phyloP scores from a whole-genome alignment of 2,888 invertebrate genomes.

The Ferdinandea cuprea region DNA sequence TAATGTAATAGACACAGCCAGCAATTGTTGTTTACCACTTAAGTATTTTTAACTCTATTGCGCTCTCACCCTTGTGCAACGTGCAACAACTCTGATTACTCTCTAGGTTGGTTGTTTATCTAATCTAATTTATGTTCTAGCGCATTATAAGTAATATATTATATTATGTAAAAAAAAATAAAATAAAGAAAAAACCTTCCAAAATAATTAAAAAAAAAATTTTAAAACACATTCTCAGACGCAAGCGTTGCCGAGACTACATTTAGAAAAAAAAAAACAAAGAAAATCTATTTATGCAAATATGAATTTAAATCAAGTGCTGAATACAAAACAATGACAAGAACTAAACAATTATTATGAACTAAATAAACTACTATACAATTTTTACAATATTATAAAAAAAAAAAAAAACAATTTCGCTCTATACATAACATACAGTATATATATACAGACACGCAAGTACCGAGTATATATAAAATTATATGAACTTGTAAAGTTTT shows the following conservation, averaged over 20 bases:
- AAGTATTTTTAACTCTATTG: conserved; percentile 64
- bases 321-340: conserved; percentile 75
- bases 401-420: conserved; percentile 44
- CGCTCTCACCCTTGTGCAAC: conserved; percentile 25
- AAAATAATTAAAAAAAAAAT: too few relatives aligned
- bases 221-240: conserved; percentile 40
- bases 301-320: conserved; percentile 79
- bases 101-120: conserved; percentile 17
- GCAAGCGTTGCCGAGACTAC: conserved; percentile 20
- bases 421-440: conserved; percentile 47
- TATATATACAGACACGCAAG: conserved; percentile 23
- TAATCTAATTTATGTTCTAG: conserved; percentile 58
- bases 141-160: conserved; percentile 24
- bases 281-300: conserved; percentile 11
- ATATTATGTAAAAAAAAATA: conserved; percentile 8
- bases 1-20: conserved; percentile 18
- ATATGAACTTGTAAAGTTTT: conserved; percentile 28
- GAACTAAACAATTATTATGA: conserved; percentile 29
- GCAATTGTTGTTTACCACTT: conserved; percentile 59
- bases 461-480: conserved; percentile 11
- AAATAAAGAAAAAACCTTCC: conserved; percentile 38
- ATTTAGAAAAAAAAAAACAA: background rate
- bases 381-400: conserved; percentile 52
- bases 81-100: conserved; percentile 50
- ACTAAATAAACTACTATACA: conserved; percentile 44